These are phyloP conservation scores for Drosophila sp. DNA, from an alignment of 1,140 invertebrate species.

Conservation along the genomic window DNA sequence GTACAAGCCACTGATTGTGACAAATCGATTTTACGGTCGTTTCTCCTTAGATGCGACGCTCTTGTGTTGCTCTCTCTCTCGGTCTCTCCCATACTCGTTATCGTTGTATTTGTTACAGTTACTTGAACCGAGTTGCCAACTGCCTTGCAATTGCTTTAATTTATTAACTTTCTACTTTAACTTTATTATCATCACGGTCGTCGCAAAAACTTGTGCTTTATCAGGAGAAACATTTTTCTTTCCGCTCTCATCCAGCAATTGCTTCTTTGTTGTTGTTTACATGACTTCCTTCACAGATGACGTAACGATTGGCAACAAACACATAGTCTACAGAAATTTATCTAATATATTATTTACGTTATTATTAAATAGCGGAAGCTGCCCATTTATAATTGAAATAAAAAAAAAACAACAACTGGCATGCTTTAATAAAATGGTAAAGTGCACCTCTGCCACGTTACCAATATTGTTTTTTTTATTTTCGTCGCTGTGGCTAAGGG, in stretches of 20 bases:
- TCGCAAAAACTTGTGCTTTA: constrained; percentile 1
- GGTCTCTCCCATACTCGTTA: constrained; percentile 3
- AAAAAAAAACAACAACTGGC: background rate
- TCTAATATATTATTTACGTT: constrained; percentile 21
- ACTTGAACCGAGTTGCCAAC: constrained; percentile 43
- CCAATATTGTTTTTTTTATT: constrained; percentile 10
- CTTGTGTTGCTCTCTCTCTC: constrained; percentile 17
- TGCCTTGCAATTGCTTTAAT: constrained; percentile 20
- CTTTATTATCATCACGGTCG: constrained; percentile 3
- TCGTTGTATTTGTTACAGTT: constrained; percentile 33
- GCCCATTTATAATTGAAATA: background rate
- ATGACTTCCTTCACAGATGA: constrained; percentile 44
- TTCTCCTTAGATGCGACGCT: constrained; percentile 32
- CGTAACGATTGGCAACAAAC: constrained; percentile 26
- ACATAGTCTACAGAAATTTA: background rate
- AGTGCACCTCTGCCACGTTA: constrained; percentile 33
- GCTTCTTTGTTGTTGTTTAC: constrained; percentile 23
- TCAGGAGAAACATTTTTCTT: background rate
- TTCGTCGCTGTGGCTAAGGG: constrained; percentile 3
- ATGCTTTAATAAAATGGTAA: background rate
- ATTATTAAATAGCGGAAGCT: background rate
- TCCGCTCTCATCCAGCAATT: background rate
- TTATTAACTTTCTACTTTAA: constrained; percentile 48
- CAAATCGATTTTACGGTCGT: constrained; percentile 74
- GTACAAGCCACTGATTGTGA: constrained; percentile 64